A percentile compares a stretch with the other conserved stretches of the same genome.
Conservation (phyloP, 2,888 invertebrate genomes). For the Calephelis perditalis region DNA sequence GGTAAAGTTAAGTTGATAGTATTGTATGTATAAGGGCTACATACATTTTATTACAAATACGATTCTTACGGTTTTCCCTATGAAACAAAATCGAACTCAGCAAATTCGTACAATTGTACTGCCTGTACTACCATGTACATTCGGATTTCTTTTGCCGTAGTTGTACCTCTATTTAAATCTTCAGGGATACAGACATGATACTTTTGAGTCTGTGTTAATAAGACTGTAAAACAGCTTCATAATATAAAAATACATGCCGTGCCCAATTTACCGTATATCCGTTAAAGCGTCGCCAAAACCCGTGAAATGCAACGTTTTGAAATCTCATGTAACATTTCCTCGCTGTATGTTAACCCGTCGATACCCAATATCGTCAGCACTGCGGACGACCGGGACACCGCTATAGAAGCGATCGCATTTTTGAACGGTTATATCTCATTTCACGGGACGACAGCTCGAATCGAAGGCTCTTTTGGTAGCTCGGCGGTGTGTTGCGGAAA, state of each 20-base stretch:
- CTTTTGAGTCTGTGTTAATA: too few species aligned
- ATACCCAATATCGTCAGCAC: slow-evolving; percentile 20
- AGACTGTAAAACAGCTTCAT: too few species aligned
- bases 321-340: slow-evolving; percentile 33
- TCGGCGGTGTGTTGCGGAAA: slow-evolving; percentile 49
- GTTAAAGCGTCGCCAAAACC: slow-evolving; percentile 17
- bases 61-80: too few species aligned
- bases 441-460: slow-evolving; percentile 58
- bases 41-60: too few species aligned
- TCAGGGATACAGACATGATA: too few species aligned
- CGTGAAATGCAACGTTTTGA: slow-evolving; percentile 20
- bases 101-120: too few species aligned
- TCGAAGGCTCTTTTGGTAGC: slow-evolving; percentile 33
- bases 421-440: slow-evolving; percentile 68
- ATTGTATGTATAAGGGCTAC: fast-evolving
- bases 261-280: slow-evolving; percentile 5
- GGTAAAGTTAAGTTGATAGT: too few species aligned
- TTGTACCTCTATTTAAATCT: too few species aligned
- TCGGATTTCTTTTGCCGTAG: too few species aligned
- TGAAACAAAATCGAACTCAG: too few species aligned
- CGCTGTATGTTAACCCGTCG: slow-evolving; percentile 33
- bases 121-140: too few species aligned
- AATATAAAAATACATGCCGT: background rate
- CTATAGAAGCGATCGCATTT: slow-evolving; percentile 54
- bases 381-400: slow-evolving; percentile 33